Evolutionary conservation across 2,888 invertebrate species (phyloP).

Genomic region (Agrenia bidenticulata): DNA sequence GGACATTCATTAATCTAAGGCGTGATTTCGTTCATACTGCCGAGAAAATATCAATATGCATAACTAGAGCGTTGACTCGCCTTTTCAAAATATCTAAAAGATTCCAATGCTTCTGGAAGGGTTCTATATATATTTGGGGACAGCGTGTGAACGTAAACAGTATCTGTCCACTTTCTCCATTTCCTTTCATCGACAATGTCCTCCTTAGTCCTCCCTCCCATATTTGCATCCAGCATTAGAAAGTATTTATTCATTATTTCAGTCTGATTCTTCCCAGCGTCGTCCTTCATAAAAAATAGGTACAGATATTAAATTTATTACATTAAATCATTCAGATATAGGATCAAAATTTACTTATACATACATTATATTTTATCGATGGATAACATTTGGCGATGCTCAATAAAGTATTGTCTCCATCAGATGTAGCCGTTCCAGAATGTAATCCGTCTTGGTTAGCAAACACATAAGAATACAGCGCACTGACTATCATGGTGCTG

Average conservation of each 20-base stretch:
- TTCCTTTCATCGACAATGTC: conserved; percentile 71
- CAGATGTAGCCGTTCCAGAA: conserved; percentile 55
- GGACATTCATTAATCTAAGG: conserved; percentile 19
- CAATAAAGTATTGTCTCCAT: conserved; percentile 63
- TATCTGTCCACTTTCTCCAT: conserved; percentile 96
- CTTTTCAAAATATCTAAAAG: conserved; percentile 91
- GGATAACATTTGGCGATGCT: conserved; percentile 80
- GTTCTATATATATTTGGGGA: conserved; percentile 97
- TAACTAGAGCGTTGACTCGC: too few species aligned
- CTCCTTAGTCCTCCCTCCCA: conserved; percentile 53
- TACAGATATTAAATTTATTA: too few species aligned
- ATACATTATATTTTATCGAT: conserved; percentile 62
- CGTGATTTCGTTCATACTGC: too few species aligned
- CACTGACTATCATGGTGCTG: conserved; percentile 89
- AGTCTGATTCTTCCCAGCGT: conserved; percentile 66
- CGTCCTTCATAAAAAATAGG: too few species aligned
- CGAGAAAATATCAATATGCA: conserved; percentile 1
- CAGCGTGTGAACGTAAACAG: conserved; percentile 82
- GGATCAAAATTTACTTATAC: conserved; percentile 1
- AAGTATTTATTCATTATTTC: conserved; percentile 88
- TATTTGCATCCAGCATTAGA: conserved; percentile 71
- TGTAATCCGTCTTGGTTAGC: conserved; percentile 12
- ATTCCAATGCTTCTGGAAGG: conserved; percentile 76
- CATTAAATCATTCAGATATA: too few species aligned
- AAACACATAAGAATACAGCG: conserved; percentile 73